Base-by-base conservation (phyloP, 2,888 invertebrate species). In the Heliconius aoede region DNA sequence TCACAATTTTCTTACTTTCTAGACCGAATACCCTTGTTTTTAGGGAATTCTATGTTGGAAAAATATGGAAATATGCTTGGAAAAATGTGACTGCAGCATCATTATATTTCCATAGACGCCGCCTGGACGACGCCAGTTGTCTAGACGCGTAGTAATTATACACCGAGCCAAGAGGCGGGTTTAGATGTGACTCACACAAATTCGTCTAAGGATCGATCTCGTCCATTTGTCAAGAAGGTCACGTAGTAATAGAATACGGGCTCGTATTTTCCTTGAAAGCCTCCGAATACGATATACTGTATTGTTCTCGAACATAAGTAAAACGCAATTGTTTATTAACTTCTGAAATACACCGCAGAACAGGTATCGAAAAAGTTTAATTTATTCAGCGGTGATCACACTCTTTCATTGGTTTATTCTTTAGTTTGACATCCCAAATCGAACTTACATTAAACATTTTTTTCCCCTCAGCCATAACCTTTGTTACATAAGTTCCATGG, bases 81-180 rank as follows among this genome's bases (percentile, higher is more conserved):
- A 18, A 85, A 83, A 88, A 88, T 87, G 84, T 84, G 83, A 74
- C 80, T 84, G 84, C 85, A 86, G 85, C 84, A 84, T 84, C 86
- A 84, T 87, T 85, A 88, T 87, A 89, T 87, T 89, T 86, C 87
- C 87, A 89, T 86, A 88, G 87, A 82, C 85, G 86, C 87, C 92
- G 93, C 89, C 92, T 85, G 85, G 81, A 86, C 86, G 93, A 86
- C 93, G 93, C 93, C 93, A 83, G 83, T 84, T 87, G 93, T 92
- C 93, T 93, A 94, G 93, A 93, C 93, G 89, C 87, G 90, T 88
- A 88, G 91, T 90, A 90, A 91, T 93, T 91, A 90, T 90, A 90
- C 86, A 88, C 87, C 85, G 88, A 89, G 90, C 91, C 89, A 91
- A 90, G 89, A 90, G 90, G 90, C 88, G 90, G 85, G 88, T 85